Conservation (phyloP, 2,113 vertebrate genomes). For the Neogobius melanostomus region DNA sequence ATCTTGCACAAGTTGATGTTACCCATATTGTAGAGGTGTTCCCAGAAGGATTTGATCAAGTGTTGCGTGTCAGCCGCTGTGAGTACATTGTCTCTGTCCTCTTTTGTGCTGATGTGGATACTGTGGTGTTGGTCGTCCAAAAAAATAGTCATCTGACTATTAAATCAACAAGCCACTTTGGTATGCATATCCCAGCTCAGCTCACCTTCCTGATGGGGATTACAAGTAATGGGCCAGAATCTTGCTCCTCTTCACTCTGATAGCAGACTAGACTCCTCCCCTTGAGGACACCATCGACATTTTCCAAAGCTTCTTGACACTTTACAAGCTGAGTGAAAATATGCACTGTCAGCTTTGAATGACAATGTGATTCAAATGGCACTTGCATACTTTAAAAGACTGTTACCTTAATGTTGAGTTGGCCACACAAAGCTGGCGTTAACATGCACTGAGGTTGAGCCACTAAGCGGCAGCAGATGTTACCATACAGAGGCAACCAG, state of each 20-base stretch:
- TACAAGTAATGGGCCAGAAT: slow-evolving; percentile 66
- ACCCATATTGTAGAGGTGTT: slow-evolving; percentile 89
- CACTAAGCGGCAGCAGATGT: slow-evolving; percentile 83
- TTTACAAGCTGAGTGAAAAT: slow-evolving; percentile 62
- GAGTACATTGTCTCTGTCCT: slow-evolving; percentile 73
- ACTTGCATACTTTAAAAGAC: not conserved
- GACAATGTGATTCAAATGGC: not conserved
- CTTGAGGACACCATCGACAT: slow-evolving; percentile 74
- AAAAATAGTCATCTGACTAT: not conserved
- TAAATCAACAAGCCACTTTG: not conserved
- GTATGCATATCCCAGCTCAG: not conserved
- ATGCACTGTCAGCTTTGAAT: slow-evolving; percentile 5
- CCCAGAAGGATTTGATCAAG: slow-evolving; percentile 85
- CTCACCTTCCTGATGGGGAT: slow-evolving; percentile 82
- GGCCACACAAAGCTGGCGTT: slow-evolving; percentile 68
- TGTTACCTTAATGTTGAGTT: slow-evolving; percentile 63
- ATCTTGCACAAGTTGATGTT: slow-evolving; percentile 46
- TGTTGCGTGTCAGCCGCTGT: slow-evolving; percentile 72
- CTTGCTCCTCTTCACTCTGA: slow-evolving; percentile 51
- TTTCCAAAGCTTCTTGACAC: slow-evolving; percentile 62
- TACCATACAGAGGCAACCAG: slow-evolving; percentile 89
- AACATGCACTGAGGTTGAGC: slow-evolving; percentile 87
- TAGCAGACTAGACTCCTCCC: slow-evolving; percentile 81
- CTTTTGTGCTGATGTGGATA: slow-evolving; percentile 78
- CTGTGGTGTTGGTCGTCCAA: slow-evolving; percentile 56